Evolutionary conservation across 1,140 invertebrate species (phyloP).

Genomic region (Papilio polytes): DNA sequence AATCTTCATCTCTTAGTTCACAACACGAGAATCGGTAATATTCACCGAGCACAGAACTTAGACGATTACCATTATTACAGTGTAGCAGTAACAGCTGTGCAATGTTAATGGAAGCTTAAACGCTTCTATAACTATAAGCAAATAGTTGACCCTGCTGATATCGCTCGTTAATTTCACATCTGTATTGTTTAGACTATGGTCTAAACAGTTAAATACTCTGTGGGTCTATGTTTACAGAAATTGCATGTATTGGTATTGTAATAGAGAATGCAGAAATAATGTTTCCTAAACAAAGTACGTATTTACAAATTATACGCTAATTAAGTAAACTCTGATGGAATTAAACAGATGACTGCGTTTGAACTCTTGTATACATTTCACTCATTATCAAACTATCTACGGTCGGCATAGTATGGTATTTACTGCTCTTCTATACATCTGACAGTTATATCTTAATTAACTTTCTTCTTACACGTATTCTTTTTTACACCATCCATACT

Average conservation of each 20-base stretch:
- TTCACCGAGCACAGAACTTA: conserved; percentile 13
- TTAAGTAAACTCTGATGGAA: background rate
- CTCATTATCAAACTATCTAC: too few species aligned
- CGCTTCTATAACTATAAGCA: conserved; percentile 12
- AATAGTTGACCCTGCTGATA: conserved; percentile 21
- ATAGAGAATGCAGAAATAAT: background rate
- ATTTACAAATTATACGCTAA: background rate
- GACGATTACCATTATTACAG: conserved; percentile 27
- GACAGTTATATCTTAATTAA: too few species aligned
- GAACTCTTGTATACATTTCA: too few species aligned
- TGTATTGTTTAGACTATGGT: conserved; percentile 9
- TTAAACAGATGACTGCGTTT: background rate
- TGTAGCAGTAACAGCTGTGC: conserved; percentile 24
- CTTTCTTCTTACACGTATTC: too few species aligned
- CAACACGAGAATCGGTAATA: background rate
- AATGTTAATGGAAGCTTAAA: conserved; percentile 22
- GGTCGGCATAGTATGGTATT: too few species aligned
- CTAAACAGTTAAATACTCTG: conserved; percentile 8
- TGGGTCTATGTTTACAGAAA: background rate
- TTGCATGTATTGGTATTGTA: background rate
- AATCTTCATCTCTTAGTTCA: background rate
- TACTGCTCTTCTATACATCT: too few species aligned
- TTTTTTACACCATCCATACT: too few species aligned
- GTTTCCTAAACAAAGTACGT: background rate
- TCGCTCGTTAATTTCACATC: conserved; percentile 23